phyloP scores from a whole-genome alignment of 2,797 vertebrate genomes.

The Mormyrops boulengeri region DNA sequence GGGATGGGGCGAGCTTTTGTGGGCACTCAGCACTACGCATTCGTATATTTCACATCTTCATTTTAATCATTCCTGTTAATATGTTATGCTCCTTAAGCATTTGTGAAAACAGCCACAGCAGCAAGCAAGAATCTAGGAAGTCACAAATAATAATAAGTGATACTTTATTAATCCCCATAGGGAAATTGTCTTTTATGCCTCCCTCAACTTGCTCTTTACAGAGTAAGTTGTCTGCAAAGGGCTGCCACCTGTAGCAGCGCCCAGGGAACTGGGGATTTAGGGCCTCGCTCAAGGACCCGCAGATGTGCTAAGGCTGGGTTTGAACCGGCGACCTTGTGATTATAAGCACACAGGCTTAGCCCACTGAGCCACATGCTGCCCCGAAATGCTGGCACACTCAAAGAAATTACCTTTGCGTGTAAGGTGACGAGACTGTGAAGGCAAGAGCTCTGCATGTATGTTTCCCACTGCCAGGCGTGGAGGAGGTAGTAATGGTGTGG shows the following conservation, averaged over 20 bases:
- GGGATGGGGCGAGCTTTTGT: not conserved
- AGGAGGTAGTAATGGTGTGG: not conserved
- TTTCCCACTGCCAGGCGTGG: not conserved
- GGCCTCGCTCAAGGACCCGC: no score
- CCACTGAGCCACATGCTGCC: no score
- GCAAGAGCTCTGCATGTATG: not conserved
- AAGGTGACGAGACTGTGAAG: not conserved
- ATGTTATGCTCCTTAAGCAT: not conserved
- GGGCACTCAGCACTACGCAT: not conserved
- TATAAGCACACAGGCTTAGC: no score
- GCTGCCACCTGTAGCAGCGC: no score
- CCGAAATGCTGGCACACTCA: not conserved
- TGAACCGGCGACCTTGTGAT: no score
- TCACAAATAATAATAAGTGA: no score
- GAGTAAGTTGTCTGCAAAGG: no score
- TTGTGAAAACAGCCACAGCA: not conserved
- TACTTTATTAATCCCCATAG: no score
- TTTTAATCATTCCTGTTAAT: not conserved
- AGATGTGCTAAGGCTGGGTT: no score
- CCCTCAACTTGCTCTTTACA: no score
- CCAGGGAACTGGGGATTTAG: no score
- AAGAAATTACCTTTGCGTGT: not conserved
- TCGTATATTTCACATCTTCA: not conserved
- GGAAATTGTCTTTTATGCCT: no score
- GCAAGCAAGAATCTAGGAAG: not conserved